Conservation (phyloP, 1,140 invertebrate species). For the Heliconius congener region DNA sequence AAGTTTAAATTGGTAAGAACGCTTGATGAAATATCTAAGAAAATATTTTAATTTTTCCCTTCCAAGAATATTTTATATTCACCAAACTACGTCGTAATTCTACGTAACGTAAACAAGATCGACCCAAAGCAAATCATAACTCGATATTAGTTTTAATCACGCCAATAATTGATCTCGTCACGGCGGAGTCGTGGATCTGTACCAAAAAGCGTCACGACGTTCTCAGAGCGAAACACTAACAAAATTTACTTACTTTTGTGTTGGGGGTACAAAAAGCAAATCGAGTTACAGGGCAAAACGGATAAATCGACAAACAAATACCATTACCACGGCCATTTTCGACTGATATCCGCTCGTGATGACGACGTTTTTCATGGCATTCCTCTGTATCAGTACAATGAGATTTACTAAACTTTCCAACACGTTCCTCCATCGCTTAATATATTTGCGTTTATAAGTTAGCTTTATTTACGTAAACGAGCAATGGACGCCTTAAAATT, state of each 20-base stretch:
- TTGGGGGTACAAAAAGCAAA: conserved; percentile 72
- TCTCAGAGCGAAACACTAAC: conserved; percentile 64
- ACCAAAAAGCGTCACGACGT: conserved; percentile 51
- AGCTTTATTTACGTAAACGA: neutral
- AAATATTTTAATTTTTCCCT: neutral
- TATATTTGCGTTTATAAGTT: neutral
- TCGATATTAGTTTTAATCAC: conserved; percentile 77
- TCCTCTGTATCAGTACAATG: conserved; percentile 31
- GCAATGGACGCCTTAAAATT: conserved; percentile 39
- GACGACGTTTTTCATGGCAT: conserved; percentile 70
- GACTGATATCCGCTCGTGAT: conserved; percentile 74
- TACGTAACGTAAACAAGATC: conserved; percentile 1
- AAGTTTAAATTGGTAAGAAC: neutral
- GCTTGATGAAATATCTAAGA: neutral
- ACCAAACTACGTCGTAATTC: neutral
- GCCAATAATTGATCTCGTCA: conserved; percentile 69
- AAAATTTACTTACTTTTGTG: conserved; percentile 76
- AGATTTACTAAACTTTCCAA: neutral
- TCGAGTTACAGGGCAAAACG: conserved; percentile 78
- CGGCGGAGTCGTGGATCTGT: conserved; percentile 49
- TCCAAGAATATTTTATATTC: neutral
- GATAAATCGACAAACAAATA: conserved; percentile 79
- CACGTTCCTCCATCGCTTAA: conserved; percentile 41
- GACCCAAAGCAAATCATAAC: conserved; percentile 60
- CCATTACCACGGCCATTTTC: conserved; percentile 76